A percentile compares a stretch with the other conserved stretches of the same genome.
These are phyloP conservation scores for Epizoanthus stellaris DNA, from an alignment of 92 coral and sea anemone species.

Conservation along the genomic window DNA sequence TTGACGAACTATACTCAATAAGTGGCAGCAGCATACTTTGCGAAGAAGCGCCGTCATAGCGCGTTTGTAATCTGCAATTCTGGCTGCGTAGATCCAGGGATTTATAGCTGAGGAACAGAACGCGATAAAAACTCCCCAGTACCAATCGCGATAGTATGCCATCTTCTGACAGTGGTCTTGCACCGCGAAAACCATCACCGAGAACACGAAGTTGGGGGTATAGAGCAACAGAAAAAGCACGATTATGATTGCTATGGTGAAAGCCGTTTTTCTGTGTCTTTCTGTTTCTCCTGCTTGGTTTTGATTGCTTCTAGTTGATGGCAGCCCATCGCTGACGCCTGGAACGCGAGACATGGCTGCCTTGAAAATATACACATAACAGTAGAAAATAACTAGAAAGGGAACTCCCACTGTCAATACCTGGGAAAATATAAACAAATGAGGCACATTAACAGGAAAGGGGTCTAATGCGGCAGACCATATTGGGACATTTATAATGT, in stretches of 20 bases:
- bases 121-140: constrained; percentile 1
- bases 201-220: constrained; percentile 24
- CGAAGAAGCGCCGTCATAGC: constrained; percentile 1
- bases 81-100: constrained; percentile 31
- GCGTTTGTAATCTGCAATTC: not conserved
- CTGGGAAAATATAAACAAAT: too few species aligned
- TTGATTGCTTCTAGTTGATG: not conserved
- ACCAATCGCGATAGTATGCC: constrained; percentile 15
- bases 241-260: constrained; percentile 18
- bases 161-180: not conserved
- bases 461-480: too few species aligned
- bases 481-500: too few species aligned
- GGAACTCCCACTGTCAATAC: too few species aligned
- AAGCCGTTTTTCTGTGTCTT: not conserved
- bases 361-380: too few species aligned
- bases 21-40: not conserved
- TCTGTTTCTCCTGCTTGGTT: constrained; percentile 26
- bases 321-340: too few species aligned
- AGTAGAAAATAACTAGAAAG: too few species aligned
- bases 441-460: too few species aligned
- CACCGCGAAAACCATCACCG: constrained; percentile 17
- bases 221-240: not conserved
- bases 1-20: too few species aligned
- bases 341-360: too few species aligned
- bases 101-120: constrained; percentile 16